Evolutionary conservation across 2,113 vertebrate genomes (phyloP), one percentile per base, ranked within the genome.

Genomic region (Columba janthina): DNA sequence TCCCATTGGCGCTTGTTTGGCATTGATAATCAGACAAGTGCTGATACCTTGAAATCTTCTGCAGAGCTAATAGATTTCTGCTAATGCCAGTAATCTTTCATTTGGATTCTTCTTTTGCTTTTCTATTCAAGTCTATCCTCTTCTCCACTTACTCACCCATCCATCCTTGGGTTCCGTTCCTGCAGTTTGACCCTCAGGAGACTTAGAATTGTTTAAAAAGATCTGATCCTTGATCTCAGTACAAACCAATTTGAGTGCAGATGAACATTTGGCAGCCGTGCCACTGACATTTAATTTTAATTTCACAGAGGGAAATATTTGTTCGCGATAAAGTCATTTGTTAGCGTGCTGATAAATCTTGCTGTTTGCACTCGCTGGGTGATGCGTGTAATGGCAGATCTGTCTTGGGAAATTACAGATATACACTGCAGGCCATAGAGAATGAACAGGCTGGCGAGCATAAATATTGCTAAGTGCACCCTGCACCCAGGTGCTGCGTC

Each of bases 341-440:
- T 51, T 73, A 70, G 56, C 10, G 34, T 79, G 60, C 73, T 89
- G 74, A 66, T 79, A 83, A 73, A 89, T 75, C 60, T 62, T 85
- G 60, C 62, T 66, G 32, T 48, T 80, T 71, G 38, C 61, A 72
- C 65, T 66, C 40, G 15, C 65, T 65, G 57, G 64, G 42, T 82
- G 53, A 89, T 86, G 61, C 74, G 72, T 61, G 15, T 60, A 74
- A 81, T 53, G 64, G 69, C 64, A 90, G 60, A 64, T 76, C 58
- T 86, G 73, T 77, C 70, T 70, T 57, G 69, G 62, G 87, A 91
- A 96, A 91, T 92, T 82, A 84, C 15, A 66, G 73, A 25, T 48
- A 70, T n/a, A 26, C 26, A 57, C 51, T 79, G 76, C 75, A 90
- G 71, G 70, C 86, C 69, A 21, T 8, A 64, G 72, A 50, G 57